Evolutionary conservation across 2,888 invertebrate genomes (phyloP).

Genomic region (Vanessa cardui): DNA sequence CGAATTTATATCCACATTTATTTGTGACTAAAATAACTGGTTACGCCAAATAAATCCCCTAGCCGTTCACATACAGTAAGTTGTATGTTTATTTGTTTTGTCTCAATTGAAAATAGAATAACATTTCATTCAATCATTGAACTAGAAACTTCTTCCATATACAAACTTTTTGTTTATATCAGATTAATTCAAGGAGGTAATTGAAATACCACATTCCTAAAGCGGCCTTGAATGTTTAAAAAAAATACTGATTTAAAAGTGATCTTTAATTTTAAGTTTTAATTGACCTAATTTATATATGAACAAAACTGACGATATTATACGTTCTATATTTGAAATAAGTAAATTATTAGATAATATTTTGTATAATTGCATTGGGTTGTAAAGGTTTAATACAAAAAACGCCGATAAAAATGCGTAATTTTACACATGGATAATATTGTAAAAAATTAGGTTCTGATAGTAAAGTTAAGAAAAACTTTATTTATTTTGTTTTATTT

Average conservation of each 20-base stretch:
- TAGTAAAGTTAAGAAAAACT: conserved; percentile 65
- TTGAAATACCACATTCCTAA: conserved; percentile 57
- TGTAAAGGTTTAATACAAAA: conserved; percentile 67
- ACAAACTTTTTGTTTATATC: too few species aligned
- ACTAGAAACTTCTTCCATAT: too few species aligned
- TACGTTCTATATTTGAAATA: conserved; percentile 64
- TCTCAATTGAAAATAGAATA: too few species aligned
- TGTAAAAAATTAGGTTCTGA: conserved; percentile 71
- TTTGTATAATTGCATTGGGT: conserved; percentile 81
- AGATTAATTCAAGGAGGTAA: conserved; percentile 20
- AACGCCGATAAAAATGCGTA: conserved; percentile 57
- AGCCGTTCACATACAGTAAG: too few species aligned
- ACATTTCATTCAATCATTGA: too few species aligned
- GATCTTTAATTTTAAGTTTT: conserved; percentile 49
- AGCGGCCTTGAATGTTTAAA: conserved; percentile 44
- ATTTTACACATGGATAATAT: conserved; percentile 56
- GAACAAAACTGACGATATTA: conserved; percentile 74
- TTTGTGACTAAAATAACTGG: too few species aligned
- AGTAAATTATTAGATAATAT: conserved; percentile 75
- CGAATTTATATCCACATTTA: not conserved
- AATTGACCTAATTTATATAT: conserved; percentile 58
- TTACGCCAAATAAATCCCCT: too few species aligned
- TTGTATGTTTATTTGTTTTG: too few species aligned
- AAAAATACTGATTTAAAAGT: conserved; percentile 38
- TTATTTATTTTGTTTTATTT: conserved; percentile 74